phyloP scores from a whole-genome alignment of 2,113 vertebrate genomes.

The Platycercus adscitus region DNA sequence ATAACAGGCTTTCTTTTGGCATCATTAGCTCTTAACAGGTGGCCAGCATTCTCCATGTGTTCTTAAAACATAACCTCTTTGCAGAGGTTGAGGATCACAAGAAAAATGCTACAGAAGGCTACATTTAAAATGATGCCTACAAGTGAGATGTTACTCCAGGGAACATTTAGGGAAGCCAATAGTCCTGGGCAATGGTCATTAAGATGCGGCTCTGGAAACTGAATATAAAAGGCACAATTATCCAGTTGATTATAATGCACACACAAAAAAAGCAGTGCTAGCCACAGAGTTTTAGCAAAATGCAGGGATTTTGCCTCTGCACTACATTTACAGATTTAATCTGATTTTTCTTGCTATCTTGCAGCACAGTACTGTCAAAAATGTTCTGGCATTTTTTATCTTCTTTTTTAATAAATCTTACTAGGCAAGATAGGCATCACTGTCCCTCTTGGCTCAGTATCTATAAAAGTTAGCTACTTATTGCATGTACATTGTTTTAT shows the following conservation, averaged over 20 bases:
- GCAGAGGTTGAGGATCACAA: constrained; percentile 28
- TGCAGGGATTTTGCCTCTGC: background rate
- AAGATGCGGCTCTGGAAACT: constrained; percentile 43
- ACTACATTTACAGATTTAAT: background rate
- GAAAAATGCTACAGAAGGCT: constrained; percentile 12
- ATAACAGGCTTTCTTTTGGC: constrained; percentile 31
- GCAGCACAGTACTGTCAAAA: background rate
- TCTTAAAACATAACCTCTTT: constrained; percentile 51
- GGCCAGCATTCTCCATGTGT: background rate
- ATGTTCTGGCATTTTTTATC: fast-evolving
- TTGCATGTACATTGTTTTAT: background rate
- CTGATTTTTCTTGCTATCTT: background rate
- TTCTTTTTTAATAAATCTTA: background rate
- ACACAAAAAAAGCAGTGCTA: background rate
- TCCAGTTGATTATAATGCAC: background rate
- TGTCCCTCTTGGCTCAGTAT: background rate
- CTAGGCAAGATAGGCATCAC: background rate
- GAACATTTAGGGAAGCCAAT: constrained; percentile 19
- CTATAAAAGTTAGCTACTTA: background rate
- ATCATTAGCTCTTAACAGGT: constrained; percentile 60
- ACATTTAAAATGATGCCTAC: constrained; percentile 45
- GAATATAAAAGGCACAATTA: background rate
- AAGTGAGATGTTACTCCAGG: constrained; percentile 35
- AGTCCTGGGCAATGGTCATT: background rate
- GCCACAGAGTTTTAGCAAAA: background rate